These are phyloP conservation scores for Phrynocephalus forsythii DNA, from an alignment of 2,797 vertebrate genomes.

Conservation along the genomic window DNA sequence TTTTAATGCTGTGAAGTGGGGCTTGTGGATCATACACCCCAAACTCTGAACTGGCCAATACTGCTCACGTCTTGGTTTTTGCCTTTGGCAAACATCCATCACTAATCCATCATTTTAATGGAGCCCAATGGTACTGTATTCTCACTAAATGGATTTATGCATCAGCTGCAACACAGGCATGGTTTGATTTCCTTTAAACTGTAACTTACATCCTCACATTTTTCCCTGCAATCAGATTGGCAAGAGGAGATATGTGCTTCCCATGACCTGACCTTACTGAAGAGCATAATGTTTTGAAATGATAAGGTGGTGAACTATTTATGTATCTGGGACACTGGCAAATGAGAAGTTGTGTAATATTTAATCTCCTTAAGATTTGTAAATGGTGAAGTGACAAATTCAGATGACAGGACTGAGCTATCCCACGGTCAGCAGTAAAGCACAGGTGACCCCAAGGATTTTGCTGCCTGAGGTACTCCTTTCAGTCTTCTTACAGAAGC, in stretches of 20 bases:
- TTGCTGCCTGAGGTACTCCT: background rate
- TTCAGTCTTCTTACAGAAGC: background rate
- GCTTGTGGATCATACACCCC: background rate
- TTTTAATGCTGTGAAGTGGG: too few species aligned
- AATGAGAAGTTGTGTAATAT: slow-evolving; percentile 7
- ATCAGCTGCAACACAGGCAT: slow-evolving; percentile 1
- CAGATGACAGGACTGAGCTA: background rate
- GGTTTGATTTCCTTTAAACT: background rate
- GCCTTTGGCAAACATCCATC: background rate
- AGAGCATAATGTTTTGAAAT: slow-evolving; percentile 24
- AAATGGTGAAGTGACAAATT: slow-evolving; percentile 34
- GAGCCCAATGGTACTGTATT: background rate
- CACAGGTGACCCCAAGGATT: background rate
- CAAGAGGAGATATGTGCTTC: slow-evolving; percentile 44
- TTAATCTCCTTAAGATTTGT: slow-evolving; percentile 46
- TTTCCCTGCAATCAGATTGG: slow-evolving; percentile 19
- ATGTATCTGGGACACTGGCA: slow-evolving; percentile 20
- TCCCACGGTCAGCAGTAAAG: background rate
- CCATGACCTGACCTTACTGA: slow-evolving; percentile 40
- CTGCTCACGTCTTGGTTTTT: background rate
- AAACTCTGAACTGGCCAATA: background rate
- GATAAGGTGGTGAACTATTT: slow-evolving; percentile 45
- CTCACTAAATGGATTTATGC: background rate
- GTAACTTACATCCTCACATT: slow-evolving; percentile 21
- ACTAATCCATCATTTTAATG: background rate